These are phyloP conservation scores for Stegostoma tigrinum DNA, from an alignment of 2,113 vertebrate species.

Conservation along the genomic window DNA sequence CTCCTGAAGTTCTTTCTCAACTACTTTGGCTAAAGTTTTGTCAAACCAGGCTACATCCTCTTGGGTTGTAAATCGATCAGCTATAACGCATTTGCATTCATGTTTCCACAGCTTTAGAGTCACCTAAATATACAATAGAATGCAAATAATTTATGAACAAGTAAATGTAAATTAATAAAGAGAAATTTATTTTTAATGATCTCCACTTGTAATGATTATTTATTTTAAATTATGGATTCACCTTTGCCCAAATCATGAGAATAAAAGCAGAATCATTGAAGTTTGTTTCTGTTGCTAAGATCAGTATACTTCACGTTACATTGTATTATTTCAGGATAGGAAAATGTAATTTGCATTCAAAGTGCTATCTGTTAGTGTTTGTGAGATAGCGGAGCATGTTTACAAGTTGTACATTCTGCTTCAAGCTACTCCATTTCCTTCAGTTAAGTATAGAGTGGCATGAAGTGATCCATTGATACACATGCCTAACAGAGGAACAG, in stretches of 20 bases:
- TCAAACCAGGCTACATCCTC: slow-evolving; percentile 85
- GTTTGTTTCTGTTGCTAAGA: neutral
- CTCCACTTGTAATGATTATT: neutral
- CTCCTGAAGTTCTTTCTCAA: slow-evolving; percentile 62
- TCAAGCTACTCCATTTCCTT: neutral
- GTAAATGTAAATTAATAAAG: neutral
- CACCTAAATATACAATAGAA: slow-evolving; percentile 51
- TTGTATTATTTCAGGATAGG: neutral
- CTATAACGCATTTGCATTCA: slow-evolving; percentile 85
- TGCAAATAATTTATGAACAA: neutral
- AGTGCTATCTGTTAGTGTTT: neutral
- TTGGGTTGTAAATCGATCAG: slow-evolving; percentile 76
- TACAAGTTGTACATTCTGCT: neutral
- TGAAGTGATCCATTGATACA: neutral
- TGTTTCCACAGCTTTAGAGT: slow-evolving; percentile 84
- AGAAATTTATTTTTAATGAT: neutral
- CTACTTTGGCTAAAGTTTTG: slow-evolving; percentile 56
- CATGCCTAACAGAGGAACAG: neutral
- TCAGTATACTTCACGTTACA: neutral
- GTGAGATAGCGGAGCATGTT: neutral
- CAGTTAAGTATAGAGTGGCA: neutral
- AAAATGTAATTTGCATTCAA: neutral
- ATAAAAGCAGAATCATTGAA: neutral
- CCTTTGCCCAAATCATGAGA: neutral
- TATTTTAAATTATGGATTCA: neutral